A percentile compares a stretch with the other conserved stretches of the same genome.
Conservation (phyloP, 2,113 vertebrate genomes). For the Pollachius pollachius region DNA sequence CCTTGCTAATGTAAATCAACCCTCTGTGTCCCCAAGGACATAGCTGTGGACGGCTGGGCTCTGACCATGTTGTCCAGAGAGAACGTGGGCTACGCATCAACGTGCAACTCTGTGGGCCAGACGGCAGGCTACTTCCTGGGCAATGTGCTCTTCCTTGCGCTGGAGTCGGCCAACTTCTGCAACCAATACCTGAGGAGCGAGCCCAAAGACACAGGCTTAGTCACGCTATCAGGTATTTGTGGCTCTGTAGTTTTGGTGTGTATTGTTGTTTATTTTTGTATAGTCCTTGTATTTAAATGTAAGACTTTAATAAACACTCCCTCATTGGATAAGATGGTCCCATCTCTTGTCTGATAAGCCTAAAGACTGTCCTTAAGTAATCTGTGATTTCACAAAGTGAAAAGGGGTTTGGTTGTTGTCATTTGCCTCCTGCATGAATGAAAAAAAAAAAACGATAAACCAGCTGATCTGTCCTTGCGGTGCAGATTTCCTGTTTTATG, state of each 20-base stretch:
- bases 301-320: too few relatives aligned
- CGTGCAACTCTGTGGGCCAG: constrained; percentile 97
- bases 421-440: background rate
- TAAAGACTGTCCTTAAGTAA: too few relatives aligned
- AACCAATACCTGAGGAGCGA: constrained; percentile 91
- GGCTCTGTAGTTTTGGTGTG: background rate
- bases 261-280: background rate
- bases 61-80: constrained; percentile 94
- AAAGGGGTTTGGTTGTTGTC: background rate
- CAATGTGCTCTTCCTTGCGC: constrained; percentile 93
- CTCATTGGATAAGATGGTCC: too few relatives aligned
- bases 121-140: constrained; percentile 97
- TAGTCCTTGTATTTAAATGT: too few relatives aligned
- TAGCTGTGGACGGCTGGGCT: constrained; percentile 97
- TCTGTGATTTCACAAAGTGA: too few relatives aligned
- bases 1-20: background rate
- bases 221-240: constrained; percentile 89
- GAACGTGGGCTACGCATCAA: constrained; percentile 97
- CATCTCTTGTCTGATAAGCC: too few relatives aligned
- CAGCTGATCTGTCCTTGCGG: constrained; percentile 19
- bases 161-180: constrained; percentile 95
- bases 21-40: constrained; percentile 68
- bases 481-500: constrained; percentile 95
- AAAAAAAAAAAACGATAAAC: background rate
- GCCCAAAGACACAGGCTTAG: constrained; percentile 85